phyloP scores from a whole-genome alignment of 2,797 vertebrate genomes.

The Aratinga solstitialis region DNA sequence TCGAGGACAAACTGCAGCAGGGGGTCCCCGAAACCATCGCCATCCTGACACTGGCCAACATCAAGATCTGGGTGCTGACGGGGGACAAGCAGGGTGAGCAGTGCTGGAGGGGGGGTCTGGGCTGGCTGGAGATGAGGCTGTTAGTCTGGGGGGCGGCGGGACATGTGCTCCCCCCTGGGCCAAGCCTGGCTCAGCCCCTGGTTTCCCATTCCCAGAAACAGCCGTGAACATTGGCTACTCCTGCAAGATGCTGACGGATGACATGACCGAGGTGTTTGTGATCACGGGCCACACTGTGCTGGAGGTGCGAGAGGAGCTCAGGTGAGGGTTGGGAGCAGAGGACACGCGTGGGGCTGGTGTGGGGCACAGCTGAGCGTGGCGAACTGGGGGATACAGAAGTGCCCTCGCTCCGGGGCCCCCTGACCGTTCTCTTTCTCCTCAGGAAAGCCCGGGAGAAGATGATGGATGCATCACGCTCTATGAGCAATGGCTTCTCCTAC shows the following conservation, averaged over 20 bases:
- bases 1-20: constrained; percentile 95
- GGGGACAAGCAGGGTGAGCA: constrained; percentile 92
- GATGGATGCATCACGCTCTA: constrained; percentile 76
- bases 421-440: neutral
- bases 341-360: rapidly evolving
- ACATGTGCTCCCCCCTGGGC: neutral
- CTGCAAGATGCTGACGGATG: constrained; percentile 94
- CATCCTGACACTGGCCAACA: constrained; percentile 90
- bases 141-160: neutral
- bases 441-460: constrained; percentile 90
- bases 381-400: neutral
- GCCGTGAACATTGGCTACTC: constrained; percentile 95
- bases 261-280: constrained; percentile 91
- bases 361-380: rapidly evolving
- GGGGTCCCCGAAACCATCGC: constrained; percentile 93
- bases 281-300: constrained; percentile 90
- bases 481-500: constrained; percentile 73
- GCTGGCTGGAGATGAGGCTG: neutral
- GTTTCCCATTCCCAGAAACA: constrained; percentile 78
- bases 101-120: neutral
- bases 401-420: rapidly evolving
- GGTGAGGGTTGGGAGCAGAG: constrained; percentile 60
- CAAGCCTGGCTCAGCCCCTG: neutral
- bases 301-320: constrained; percentile 89
- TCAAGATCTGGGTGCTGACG: constrained; percentile 96